Evolutionary conservation across 2,888 invertebrate genomes (phyloP), one percentile per base, ranked within the genome.

Genomic region (Dolomedes plantarius): DNA sequence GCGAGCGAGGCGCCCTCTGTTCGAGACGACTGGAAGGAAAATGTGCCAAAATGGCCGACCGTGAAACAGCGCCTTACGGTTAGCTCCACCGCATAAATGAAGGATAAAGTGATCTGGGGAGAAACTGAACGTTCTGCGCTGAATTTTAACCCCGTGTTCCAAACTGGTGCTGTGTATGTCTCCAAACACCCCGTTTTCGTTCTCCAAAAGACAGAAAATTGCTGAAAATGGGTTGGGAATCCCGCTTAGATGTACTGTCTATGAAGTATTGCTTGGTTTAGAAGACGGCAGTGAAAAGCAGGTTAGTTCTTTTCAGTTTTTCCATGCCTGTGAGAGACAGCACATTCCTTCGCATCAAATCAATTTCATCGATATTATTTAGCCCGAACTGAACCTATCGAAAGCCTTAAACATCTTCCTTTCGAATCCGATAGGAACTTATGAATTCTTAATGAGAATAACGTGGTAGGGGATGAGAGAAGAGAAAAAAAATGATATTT

Each of bases 31-130:
- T 28, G 62, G 32, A 65, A 68, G 73, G 72, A 46, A 77, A 77
- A 74, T 67, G 76, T 72, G 72, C 72, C 77, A 85, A 77, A 65
- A 85, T 85, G 83, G 83, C 83, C 67, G 83, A 46, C 73, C 36
- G 73, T 67, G 39, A 19, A 39, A 46, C 65, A 67, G 73, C 77
- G 83, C 83, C 83, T 65, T 85, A 39, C 27, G 36, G 67, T 31
- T 39, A 71, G 83, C 83, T 85, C 77, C 72, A 28, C 73, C 31
- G 73, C 77, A 77, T 56, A 23, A 32, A 77, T 85, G 77, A 73
- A 72, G 65, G 77, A 73, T 36, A 83, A 46, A 76, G 72, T 28
- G 46, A 56, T 50, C 11, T 31, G 31, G 32, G 72, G 23, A 19
- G 19, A 29, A 50, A 6, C n/a, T 31, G 28, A 28, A 19, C 23